phyloP scores from a whole-genome alignment of 2,797 vertebrate species.

The Sitta carolinensis region DNA sequence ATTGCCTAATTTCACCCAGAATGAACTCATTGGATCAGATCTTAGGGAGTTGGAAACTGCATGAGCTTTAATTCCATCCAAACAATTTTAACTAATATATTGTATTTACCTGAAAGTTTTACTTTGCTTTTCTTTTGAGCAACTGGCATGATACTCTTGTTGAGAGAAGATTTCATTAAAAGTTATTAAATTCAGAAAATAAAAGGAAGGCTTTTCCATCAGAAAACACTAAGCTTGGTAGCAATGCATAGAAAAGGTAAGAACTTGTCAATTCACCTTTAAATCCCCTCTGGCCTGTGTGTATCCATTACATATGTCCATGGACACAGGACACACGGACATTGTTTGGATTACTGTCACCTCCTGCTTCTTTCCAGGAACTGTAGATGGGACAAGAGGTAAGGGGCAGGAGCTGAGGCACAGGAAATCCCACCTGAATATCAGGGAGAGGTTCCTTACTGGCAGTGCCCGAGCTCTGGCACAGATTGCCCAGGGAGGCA shows the following conservation, averaged over 20 bases:
- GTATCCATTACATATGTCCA: neutral
- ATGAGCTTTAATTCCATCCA: neutral
- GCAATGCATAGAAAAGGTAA: neutral
- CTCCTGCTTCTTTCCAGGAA: neutral
- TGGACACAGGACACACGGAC: neutral
- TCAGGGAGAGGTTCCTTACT: neutral
- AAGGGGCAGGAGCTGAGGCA: fast-evolving
- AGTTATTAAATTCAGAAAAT: neutral
- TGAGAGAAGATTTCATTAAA: neutral
- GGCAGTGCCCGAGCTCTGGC: too few species aligned
- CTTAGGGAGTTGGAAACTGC: neutral
- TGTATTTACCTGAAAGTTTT: neutral
- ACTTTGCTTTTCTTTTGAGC: neutral
- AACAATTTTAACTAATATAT: neutral
- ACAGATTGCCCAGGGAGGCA: neutral
- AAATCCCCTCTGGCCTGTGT: neutral
- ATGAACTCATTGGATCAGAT: neutral
- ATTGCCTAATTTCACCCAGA: neutral
- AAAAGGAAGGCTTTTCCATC: neutral
- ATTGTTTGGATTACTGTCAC: neutral
- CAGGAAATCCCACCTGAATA: neutral
- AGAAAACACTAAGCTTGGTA: neutral
- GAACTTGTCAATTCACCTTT: neutral
- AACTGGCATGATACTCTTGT: neutral
- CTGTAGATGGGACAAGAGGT: too few species aligned